Evolutionary conservation across 2,113 vertebrate genomes (phyloP).

Genomic region (Salvator merianae): DNA sequence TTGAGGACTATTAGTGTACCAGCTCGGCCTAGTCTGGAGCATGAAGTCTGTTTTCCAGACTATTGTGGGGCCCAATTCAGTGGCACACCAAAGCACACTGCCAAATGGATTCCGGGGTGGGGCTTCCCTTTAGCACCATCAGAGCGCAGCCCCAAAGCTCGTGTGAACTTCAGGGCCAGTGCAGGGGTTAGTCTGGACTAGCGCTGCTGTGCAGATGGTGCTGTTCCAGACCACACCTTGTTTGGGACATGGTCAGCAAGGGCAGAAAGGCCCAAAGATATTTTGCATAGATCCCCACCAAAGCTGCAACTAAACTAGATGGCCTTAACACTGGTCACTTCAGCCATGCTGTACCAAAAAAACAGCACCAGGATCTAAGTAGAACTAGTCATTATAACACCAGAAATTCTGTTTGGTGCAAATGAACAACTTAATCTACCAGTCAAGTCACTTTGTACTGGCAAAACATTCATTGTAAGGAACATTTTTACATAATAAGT

Average conservation of each 20-base stretch:
- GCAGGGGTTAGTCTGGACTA: too few species aligned
- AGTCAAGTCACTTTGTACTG: neutral
- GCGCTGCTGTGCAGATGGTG: too few species aligned
- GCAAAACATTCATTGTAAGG: conserved; percentile 52
- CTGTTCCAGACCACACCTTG: too few species aligned
- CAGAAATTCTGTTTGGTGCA: neutral
- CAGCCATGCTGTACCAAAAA: neutral
- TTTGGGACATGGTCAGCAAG: neutral
- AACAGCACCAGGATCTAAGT: rapidly evolving
- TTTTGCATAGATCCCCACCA: neutral
- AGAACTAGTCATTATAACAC: neutral
- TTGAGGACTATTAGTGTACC: too few species aligned
- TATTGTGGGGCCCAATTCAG: too few species aligned
- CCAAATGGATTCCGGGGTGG: too few species aligned
- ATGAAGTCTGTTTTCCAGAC: too few species aligned
- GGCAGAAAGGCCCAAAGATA: neutral
- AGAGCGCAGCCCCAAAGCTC: too few species aligned
- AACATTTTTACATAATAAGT: conserved; percentile 49
- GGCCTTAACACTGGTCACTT: rapidly evolving
- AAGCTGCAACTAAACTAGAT: neutral
- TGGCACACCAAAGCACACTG: too few species aligned
- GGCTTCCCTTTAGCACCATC: too few species aligned
- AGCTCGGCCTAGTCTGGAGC: too few species aligned
- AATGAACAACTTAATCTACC: rapidly evolving
- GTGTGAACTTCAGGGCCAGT: too few species aligned